These are phyloP conservation scores for Plecturocebus donacophilus DNA, from an alignment of 2,113 vertebrate species.

Conservation along the genomic window DNA sequence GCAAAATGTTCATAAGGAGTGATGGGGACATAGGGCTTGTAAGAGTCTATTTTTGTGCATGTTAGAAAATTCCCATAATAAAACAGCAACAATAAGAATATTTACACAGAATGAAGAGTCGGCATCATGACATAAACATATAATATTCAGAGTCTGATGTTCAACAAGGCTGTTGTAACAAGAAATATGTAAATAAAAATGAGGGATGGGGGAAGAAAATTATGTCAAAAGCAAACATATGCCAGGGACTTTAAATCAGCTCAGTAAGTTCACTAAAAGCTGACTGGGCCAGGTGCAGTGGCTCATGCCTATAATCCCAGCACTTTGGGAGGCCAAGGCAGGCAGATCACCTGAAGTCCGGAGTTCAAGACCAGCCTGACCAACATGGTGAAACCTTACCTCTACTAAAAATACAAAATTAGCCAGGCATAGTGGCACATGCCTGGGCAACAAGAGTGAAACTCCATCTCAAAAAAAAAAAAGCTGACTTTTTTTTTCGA, in stretches of 20 bases:
- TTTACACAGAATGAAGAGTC: neutral
- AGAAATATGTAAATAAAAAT: neutral
- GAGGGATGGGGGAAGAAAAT: neutral
- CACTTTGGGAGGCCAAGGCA: too few species aligned
- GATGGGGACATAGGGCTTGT: neutral
- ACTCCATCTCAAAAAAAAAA: too few species aligned
- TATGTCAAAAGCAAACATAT: neutral
- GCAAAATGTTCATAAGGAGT: neutral
- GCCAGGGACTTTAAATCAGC: neutral
- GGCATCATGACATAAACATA: neutral
- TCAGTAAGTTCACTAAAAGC: neutral
- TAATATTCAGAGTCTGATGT: neutral
- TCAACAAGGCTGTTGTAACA: neutral
- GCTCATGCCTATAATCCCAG: too few species aligned
- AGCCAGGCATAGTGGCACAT: too few species aligned
- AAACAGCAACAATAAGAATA: neutral
- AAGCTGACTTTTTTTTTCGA: too few species aligned
- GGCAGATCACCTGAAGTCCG: too few species aligned
- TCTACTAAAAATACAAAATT: too few species aligned
- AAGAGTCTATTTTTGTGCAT: neutral
- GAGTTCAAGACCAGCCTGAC: too few species aligned
- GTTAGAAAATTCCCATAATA: neutral
- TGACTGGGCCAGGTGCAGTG: neutral
- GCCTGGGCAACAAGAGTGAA: too few species aligned
- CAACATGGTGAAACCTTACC: too few species aligned